These are phyloP conservation scores for Dolichomitus sp. DNA, from an alignment of 2,888 invertebrate species.

Conservation along the genomic window DNA sequence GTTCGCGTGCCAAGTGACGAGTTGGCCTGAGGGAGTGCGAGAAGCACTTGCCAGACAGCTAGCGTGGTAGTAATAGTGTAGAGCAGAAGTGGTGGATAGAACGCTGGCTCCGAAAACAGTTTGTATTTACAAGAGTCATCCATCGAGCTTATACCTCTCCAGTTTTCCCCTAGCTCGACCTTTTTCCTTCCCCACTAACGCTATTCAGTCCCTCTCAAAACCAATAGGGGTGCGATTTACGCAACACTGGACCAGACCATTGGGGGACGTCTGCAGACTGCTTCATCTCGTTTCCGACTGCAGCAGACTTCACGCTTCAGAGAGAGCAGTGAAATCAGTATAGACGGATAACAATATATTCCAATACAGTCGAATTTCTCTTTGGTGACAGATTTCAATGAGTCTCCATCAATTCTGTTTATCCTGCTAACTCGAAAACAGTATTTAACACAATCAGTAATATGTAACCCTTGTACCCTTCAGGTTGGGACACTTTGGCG, in stretches of 20 bases:
- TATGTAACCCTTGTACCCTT: slow-evolving; percentile 14
- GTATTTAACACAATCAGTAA: slow-evolving; percentile 38
- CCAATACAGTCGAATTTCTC: slow-evolving; percentile 8
- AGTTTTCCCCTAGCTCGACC: slow-evolving; percentile 52
- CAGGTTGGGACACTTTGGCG: not conserved
- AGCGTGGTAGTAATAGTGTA: slow-evolving; percentile 22
- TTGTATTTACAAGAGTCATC: slow-evolving; percentile 76
- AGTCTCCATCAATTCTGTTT: not conserved
- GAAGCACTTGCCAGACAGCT: slow-evolving; percentile 39
- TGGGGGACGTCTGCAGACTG: slow-evolving; percentile 2
- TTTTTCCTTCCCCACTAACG: slow-evolving; percentile 20
- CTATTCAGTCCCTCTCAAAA: slow-evolving; percentile 1
- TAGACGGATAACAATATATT: slow-evolving; percentile 1
- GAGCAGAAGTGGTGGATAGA: slow-evolving; percentile 47
- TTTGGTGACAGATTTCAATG: slow-evolving; percentile 38
- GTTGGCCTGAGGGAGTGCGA: slow-evolving; percentile 15
- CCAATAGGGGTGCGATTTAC: slow-evolving; percentile 24
- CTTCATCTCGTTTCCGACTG: slow-evolving; percentile 5
- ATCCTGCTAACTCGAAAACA: not conserved
- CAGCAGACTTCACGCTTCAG: not conserved
- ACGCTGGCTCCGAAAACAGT: slow-evolving; percentile 61
- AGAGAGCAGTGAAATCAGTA: slow-evolving; percentile 21
- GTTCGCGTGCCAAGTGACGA: slow-evolving; percentile 19
- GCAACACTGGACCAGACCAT: slow-evolving; percentile 13
- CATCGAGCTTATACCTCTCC: slow-evolving; percentile 68